Conservation (phyloP, 92 coral and sea anemone genomes). For the Phenganax subtilis region DNA sequence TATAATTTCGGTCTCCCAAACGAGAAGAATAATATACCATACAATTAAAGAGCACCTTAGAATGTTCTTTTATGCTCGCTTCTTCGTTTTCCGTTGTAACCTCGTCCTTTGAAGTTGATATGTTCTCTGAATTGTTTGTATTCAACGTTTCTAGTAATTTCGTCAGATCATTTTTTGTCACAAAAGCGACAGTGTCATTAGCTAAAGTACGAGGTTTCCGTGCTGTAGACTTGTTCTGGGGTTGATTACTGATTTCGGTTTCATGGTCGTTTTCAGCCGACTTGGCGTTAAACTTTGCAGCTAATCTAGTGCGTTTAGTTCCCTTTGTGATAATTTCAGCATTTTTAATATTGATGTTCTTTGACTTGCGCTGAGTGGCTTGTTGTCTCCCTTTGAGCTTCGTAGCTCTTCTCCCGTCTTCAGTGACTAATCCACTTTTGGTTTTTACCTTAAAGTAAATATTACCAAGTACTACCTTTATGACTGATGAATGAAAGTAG, state of each 20-base stretch:
- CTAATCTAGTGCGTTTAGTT: constrained; percentile 2
- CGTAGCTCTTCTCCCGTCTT: neutral
- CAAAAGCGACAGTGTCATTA: constrained; percentile 23
- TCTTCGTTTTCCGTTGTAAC: no score
- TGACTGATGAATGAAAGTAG: neutral
- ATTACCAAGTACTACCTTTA: neutral
- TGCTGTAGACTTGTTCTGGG: neutral
- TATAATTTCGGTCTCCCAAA: no score
- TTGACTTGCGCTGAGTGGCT: neutral
- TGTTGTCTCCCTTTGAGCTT: neutral
- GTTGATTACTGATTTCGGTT: neutral
- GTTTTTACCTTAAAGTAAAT: constrained; percentile 8
- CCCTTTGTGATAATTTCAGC: neutral
- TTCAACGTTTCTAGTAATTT: constrained; percentile 22
- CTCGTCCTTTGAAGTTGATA: neutral
- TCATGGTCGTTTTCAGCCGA: neutral
- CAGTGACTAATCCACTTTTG: neutral
- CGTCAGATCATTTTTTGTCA: constrained; percentile 35
- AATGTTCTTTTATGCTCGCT: no score
- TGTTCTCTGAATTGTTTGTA: neutral
- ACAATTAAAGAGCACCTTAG: neutral
- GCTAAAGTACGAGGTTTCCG: neutral
- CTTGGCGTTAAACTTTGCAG: constrained; percentile 19
- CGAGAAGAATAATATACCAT: neutral
- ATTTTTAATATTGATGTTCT: neutral